phyloP scores from a whole-genome alignment of 2,797 vertebrate genomes.

The Ctenopoma kingsleyae region DNA sequence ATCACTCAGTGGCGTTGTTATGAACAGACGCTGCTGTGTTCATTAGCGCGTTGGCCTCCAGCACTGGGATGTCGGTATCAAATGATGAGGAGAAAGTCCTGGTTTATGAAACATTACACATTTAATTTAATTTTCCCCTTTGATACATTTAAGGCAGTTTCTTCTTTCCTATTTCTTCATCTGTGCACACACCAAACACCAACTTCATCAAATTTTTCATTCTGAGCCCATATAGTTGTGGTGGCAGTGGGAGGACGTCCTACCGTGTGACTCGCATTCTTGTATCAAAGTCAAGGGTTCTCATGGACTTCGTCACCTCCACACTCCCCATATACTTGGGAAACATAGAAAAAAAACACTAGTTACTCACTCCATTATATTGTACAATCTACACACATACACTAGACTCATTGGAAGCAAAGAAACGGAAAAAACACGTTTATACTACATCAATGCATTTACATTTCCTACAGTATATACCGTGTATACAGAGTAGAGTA shows the following conservation, averaged over 20 bases:
- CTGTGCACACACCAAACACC: conserved; percentile 6
- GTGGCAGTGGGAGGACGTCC: conserved; percentile 9
- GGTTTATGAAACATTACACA: conserved; percentile 57
- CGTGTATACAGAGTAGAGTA: too few relatives aligned
- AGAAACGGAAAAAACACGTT: too few relatives aligned
- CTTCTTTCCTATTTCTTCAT: background rate
- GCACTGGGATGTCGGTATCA: conserved; percentile 59
- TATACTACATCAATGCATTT: too few relatives aligned
- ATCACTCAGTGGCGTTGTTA: conserved; percentile 65
- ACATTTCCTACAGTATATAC: too few relatives aligned
- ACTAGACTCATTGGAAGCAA: too few relatives aligned
- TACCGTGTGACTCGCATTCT: conserved; percentile 96
- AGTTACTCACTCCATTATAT: conserved; percentile 2
- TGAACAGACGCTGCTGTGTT: conserved; percentile 72
- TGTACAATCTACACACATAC: too few relatives aligned
- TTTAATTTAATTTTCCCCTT: conserved; percentile 67
- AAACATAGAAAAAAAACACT: conserved; percentile 47
- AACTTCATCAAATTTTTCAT: background rate
- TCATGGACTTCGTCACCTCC: conserved; percentile 95
- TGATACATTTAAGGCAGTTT: conserved; percentile 29
- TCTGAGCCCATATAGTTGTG: background rate
- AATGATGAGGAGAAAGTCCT: conserved; percentile 63
- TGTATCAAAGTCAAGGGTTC: conserved; percentile 91
- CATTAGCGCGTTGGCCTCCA: conserved; percentile 50
- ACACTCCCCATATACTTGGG: conserved; percentile 94